Evolutionary conservation across 2,113 vertebrate genomes (phyloP).

Genomic region (Ranitomeya variabilis): DNA sequence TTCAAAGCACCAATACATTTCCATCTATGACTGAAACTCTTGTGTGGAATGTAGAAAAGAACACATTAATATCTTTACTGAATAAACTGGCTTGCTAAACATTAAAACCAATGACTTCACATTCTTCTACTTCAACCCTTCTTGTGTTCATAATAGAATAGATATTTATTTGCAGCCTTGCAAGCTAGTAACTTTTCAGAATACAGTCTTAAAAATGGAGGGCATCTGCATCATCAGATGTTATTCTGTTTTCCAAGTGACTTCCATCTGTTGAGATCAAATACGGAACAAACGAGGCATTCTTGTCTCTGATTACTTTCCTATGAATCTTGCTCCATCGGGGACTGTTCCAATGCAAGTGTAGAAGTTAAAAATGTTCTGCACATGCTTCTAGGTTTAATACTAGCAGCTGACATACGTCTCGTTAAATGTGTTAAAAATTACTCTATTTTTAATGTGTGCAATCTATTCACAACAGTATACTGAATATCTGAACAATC

Average conservation of each 20-base stretch:
- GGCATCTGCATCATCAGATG: conserved; percentile 58
- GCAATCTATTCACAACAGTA: neutral
- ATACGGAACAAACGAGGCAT: conserved; percentile 56
- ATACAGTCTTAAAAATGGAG: conserved; percentile 38
- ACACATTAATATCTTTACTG: neutral
- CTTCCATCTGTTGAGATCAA: conserved; percentile 58
- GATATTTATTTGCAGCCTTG: conserved; percentile 29
- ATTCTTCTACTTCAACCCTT: neutral
- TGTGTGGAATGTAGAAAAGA: neutral
- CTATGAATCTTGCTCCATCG: conserved; percentile 43
- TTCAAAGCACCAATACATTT: neutral
- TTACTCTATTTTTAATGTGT: conserved; percentile 32
- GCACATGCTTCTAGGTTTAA: conserved; percentile 46
- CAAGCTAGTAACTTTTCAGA: conserved; percentile 37
- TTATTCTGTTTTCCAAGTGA: conserved; percentile 57
- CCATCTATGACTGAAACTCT: neutral
- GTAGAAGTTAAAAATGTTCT: conserved; percentile 44
- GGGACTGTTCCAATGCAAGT: conserved; percentile 48
- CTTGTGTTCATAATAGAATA: neutral
- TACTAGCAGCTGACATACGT: conserved; percentile 49
- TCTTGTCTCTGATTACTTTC: conserved; percentile 54
- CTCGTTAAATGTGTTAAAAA: conserved; percentile 51
- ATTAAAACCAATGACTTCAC: neutral
- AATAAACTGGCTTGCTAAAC: neutral
- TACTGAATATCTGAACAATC: neutral